Conservation (phyloP, 1,140 invertebrate species). For the Listronotus bonariensis region DNA sequence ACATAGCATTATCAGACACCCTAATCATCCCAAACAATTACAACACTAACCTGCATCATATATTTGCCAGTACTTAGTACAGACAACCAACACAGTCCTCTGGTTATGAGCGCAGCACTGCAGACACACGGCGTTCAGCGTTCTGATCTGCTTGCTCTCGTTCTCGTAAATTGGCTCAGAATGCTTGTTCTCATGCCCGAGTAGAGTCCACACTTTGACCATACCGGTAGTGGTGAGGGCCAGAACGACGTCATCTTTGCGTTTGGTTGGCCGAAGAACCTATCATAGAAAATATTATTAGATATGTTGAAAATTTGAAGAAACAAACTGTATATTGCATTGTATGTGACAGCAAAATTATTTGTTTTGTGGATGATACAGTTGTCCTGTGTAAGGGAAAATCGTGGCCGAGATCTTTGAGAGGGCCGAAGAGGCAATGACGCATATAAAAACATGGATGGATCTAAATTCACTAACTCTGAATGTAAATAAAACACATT, state of each 20-base stretch:
- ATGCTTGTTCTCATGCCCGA: slow-evolving; percentile 85
- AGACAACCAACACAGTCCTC: slow-evolving; percentile 94
- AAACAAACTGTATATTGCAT: too few relatives aligned
- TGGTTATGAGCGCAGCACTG: slow-evolving; percentile 96
- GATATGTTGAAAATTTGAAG: too few relatives aligned
- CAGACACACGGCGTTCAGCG: slow-evolving; percentile 90
- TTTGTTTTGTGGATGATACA: too few relatives aligned
- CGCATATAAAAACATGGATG: too few relatives aligned
- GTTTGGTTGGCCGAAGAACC: slow-evolving; percentile 82
- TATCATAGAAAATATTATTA: slow-evolving; percentile 35
- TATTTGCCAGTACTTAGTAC: slow-evolving; percentile 97
- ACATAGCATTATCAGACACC: too few relatives aligned
- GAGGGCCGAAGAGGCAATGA: too few relatives aligned
- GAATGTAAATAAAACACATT: too few relatives aligned
- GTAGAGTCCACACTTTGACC: slow-evolving; percentile 96
- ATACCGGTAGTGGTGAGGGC: slow-evolving; percentile 95
- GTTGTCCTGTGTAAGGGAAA: too few relatives aligned
- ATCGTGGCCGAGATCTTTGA: too few relatives aligned
- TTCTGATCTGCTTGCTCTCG: slow-evolving; percentile 96
- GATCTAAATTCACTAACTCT: too few relatives aligned
- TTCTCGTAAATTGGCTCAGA: slow-evolving; percentile 92
- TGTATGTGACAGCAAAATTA: too few relatives aligned
- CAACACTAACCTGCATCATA: slow-evolving; percentile 65
- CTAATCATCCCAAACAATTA: too few relatives aligned
- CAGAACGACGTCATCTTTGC: slow-evolving; percentile 95